Evolutionary conservation across 2,888 invertebrate species (phyloP).

Genomic region (Mimachlamys varia): DNA sequence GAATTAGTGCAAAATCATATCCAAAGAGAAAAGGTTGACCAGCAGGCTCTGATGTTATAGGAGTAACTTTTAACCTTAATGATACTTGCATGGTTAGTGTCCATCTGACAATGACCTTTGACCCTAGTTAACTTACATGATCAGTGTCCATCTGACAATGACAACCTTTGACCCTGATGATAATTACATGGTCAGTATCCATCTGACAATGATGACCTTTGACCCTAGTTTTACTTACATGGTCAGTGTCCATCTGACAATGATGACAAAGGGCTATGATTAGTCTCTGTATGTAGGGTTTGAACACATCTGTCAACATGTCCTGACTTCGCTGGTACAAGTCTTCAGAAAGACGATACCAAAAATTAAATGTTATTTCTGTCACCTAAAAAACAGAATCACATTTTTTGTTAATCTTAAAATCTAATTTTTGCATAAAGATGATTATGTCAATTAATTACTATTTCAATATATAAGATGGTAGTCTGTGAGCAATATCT

Average conservation of each 20-base stretch:
- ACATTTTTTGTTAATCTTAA: too few relatives aligned
- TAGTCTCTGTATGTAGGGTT: conserved; percentile 95
- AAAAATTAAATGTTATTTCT: conserved; percentile 96
- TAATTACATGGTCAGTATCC: conserved; percentile 75
- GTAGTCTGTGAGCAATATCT: too few relatives aligned
- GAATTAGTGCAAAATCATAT: too few relatives aligned
- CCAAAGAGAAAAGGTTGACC: too few relatives aligned
- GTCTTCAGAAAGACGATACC: conserved; percentile 97
- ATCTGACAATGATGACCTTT: conserved; percentile 92
- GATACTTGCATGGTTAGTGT: background rate
- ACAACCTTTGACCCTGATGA: background rate
- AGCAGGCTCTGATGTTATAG: too few relatives aligned
- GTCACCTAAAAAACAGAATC: conserved; percentile 83
- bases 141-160: background rate
- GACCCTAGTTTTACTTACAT: conserved; percentile 83
- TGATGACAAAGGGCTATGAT: conserved; percentile 94
- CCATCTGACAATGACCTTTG: background rate
- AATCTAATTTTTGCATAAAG: too few relatives aligned
- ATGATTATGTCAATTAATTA: too few relatives aligned
- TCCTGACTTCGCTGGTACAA: conserved; percentile 94
- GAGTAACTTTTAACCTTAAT: too few relatives aligned
- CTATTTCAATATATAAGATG: too few relatives aligned
- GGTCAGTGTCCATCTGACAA: conserved; percentile 97
- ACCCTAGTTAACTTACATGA: too few relatives aligned
- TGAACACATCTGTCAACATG: conserved; percentile 90